Conservation (phyloP, 2,113 vertebrate species). For the Grantiella picta region DNA sequence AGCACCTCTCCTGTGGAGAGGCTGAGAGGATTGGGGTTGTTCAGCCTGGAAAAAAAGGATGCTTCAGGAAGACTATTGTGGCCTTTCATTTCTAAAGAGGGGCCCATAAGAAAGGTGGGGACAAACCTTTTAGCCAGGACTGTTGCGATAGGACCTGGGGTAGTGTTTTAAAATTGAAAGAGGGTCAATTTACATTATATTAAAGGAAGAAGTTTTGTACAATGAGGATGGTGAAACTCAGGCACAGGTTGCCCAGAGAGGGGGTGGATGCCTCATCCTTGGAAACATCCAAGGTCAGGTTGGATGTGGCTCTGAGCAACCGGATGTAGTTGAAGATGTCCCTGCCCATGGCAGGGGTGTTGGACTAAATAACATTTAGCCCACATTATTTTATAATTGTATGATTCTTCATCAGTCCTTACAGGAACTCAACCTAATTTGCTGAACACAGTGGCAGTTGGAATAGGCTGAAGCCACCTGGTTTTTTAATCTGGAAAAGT, state of each 20-base stretch:
- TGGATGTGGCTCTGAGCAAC: not conserved
- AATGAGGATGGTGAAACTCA: not conserved
- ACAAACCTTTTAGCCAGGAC: not conserved
- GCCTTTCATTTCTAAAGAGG: not conserved
- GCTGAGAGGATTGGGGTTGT: not conserved
- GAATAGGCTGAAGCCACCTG: not conserved
- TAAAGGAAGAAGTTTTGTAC: not conserved
- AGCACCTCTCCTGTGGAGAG: not conserved
- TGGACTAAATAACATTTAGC: not conserved
- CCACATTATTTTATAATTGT: not conserved
- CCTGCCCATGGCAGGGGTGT: not conserved
- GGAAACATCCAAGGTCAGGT: not conserved
- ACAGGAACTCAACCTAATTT: not conserved
- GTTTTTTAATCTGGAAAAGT: not conserved
- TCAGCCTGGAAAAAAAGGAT: not conserved
- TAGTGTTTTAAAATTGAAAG: not conserved
- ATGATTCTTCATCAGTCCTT: not conserved
- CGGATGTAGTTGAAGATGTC: not conserved
- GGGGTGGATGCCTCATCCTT: not conserved
- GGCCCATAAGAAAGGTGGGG: not conserved
- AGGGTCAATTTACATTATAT: not conserved
- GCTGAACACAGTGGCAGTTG: not conserved
- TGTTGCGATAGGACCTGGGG: accelerated
- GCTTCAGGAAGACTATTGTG: not conserved
- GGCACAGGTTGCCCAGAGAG: not conserved